Evolutionary conservation across 2,888 invertebrate genomes (phyloP), one percentile per base, ranked within the genome.

Genomic region (Molanna angustata): DNA sequence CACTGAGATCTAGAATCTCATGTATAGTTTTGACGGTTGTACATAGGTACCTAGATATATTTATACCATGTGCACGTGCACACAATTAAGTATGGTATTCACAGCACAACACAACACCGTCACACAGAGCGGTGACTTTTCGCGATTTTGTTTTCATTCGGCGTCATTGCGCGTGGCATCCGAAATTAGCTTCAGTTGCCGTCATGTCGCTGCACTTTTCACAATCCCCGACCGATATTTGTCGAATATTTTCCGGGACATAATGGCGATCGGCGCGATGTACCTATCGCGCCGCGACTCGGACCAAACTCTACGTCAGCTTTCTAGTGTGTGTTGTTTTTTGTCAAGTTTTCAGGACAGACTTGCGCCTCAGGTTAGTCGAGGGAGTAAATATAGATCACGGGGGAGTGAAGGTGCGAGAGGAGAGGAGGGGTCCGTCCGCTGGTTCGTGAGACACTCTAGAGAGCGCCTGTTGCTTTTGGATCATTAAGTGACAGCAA

Each of bases 331-430:
- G 42, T 47, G 52, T 39, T 44, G 33, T 54, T 48, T 53, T 49
- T 54, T 44, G 39, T 49, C 39, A 19, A 21, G 47, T 39, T 43
- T 43, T 48, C 48, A 32, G 45, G 55, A 35, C 52, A 47, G 46
- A 55, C 50, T 43, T 44, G 55, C 51, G 55, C 47, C 40, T 41
- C 55, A 55, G 55, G 55, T 55, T 52, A 52, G 56, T 33, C 21
- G 52, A 44, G 40, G 40, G 31, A 46, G 44, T 49, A 52, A 52
- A 49, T 49, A 42, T 52, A 56, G 52, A 44, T 20, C 37, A 19
- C 37, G 35, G 17, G 32, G 22, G 37, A 37, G 14, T 44, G 7
- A 20, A 39, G 31, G 32, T 16, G 32, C 18, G 44, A 31, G 14
- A 22, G 46, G 22, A n/a, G n/a, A n/a, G n/a, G n/a, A n/a, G n/a